These are phyloP conservation scores for Zonitis immaculata DNA, from an alignment of 2,888 invertebrate species.

Conservation along the genomic window DNA sequence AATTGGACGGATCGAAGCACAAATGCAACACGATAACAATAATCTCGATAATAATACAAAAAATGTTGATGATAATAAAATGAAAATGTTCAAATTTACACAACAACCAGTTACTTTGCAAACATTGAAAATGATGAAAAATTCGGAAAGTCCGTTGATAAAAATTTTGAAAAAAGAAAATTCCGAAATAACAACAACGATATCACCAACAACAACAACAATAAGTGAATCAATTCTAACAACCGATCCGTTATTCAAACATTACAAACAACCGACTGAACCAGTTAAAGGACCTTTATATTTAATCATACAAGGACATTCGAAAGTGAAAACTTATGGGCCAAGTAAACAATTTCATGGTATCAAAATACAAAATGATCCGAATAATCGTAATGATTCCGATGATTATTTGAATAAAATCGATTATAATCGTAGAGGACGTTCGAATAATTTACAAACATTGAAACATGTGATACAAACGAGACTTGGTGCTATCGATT, in stretches of 20 bases:
- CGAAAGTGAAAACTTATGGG: conserved; percentile 80
- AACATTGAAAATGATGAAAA: not conserved
- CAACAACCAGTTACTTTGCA: not conserved
- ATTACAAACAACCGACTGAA: conserved; percentile 58
- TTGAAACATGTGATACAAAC: conserved; percentile 45
- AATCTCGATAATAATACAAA: too few species aligned
- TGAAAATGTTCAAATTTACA: not conserved
- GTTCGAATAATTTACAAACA: conserved; percentile 42
- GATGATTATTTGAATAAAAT: conserved; percentile 36
- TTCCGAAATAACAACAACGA: conserved; percentile 47
- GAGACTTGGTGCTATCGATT: conserved; percentile 45
- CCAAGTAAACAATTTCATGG: conserved; percentile 53
- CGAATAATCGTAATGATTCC: conserved; percentile 54
- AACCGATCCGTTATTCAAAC: conserved; percentile 58
- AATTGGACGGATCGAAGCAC: conserved; percentile 48
- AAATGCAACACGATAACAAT: conserved; percentile 35
- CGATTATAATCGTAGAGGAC: conserved; percentile 32
- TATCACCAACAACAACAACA: conserved; percentile 43
- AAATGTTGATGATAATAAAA: not conserved
- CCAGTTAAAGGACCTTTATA: conserved; percentile 64
- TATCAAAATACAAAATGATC: conserved; percentile 50
- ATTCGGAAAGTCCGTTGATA: conserved; percentile 20
- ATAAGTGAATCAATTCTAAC: conserved; percentile 53
- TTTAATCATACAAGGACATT: conserved; percentile 78
- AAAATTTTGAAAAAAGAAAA: conserved; percentile 33